Conservation (phyloP, 2,113 vertebrate genomes). For the Oceanites oceanicus region DNA sequence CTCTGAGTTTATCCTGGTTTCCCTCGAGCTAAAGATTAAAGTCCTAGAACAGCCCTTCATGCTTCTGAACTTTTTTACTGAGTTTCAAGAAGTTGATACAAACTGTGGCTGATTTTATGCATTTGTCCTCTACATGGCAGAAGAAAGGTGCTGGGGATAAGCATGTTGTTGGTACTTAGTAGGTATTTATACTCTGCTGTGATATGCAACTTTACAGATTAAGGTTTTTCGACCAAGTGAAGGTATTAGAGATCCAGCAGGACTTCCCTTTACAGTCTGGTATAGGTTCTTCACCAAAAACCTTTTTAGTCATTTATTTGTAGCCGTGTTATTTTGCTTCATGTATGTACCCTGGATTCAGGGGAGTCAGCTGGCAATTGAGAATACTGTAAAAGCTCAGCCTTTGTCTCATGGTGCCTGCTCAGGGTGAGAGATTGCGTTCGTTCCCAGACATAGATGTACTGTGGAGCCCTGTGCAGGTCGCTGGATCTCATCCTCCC, state of each 20-base stretch:
- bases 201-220: neutral
- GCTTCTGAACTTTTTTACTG: neutral
- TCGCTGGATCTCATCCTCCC: neutral
- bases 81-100: neutral
- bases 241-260: neutral
- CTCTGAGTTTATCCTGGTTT: constrained; percentile 26
- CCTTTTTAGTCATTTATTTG: neutral
- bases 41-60: neutral
- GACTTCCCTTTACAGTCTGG: neutral
- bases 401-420: neutral
- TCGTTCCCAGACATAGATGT: neutral
- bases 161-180: neutral
- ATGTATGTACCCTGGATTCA: neutral
- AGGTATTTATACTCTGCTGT: neutral
- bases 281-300: neutral
- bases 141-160: neutral
- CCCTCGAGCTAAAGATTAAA: constrained; percentile 23
- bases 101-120: neutral
- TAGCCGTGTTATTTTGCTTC: neutral
- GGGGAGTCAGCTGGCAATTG: neutral
- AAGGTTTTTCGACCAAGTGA: neutral
- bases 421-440: neutral
- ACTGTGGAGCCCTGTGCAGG: neutral
- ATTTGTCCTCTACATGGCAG: neutral
- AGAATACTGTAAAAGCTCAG: neutral